phyloP scores from a whole-genome alignment of 1,140 invertebrate genomes.

The Drosophila quadrilineata region DNA sequence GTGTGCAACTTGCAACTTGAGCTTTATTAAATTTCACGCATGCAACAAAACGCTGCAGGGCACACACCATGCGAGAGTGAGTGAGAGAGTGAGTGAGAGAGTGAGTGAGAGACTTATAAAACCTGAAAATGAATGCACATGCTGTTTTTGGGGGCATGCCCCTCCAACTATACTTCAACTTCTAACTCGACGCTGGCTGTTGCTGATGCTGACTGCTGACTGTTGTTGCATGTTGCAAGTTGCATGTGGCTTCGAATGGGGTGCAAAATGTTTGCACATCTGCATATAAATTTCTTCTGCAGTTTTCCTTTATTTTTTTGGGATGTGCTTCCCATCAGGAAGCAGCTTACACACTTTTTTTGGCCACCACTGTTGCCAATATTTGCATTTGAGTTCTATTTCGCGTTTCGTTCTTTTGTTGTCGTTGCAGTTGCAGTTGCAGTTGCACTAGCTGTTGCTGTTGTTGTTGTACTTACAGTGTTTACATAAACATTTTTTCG shows the following conservation, averaged over 20 bases:
- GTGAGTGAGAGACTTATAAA: too few species aligned
- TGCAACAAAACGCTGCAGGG: too few species aligned
- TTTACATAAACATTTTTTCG: slow-evolving; percentile 78
- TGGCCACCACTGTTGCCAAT: slow-evolving; percentile 58
- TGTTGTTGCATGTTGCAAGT: slow-evolving; percentile 11
- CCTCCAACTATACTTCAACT: neutral
- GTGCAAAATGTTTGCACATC: slow-evolving; percentile 77
- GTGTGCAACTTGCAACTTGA: slow-evolving; percentile 46
- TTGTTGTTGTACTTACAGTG: slow-evolving; percentile 52
- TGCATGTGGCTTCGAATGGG: slow-evolving; percentile 55
- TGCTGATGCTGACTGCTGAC: neutral
- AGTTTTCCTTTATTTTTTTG: too few species aligned
- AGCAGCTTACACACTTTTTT: slow-evolving; percentile 69
- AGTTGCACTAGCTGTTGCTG: slow-evolving; percentile 5
- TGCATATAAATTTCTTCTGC: slow-evolving; percentile 78
- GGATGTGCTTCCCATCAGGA: slow-evolving; percentile 62
- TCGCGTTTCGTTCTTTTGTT: slow-evolving; percentile 44
- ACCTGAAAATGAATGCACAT: slow-evolving; percentile 73
- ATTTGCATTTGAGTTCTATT: slow-evolving; percentile 79
- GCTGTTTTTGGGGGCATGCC: slow-evolving; percentile 8
- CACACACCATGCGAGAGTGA: too few species aligned
- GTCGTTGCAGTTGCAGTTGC: slow-evolving; percentile 14
- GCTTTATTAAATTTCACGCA: slow-evolving; percentile 77
- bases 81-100: too few species aligned
- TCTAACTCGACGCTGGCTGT: neutral